Conservation (phyloP, 92 coral and sea anemone genomes). For the Plumapathes pennacea region DNA sequence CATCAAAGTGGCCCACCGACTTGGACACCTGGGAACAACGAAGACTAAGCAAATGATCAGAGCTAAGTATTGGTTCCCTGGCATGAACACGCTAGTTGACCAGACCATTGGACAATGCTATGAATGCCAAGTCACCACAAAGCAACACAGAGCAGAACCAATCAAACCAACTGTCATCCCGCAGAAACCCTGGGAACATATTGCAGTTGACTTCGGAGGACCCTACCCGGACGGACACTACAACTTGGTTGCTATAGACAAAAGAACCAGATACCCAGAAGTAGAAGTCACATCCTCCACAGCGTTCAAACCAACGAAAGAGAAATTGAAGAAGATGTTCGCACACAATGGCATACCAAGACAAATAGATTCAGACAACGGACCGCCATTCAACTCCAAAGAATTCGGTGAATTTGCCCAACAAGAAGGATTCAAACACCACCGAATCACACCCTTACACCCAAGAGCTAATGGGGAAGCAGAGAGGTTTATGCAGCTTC, state of each 20-base stretch:
- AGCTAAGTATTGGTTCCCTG: constrained; percentile 41
- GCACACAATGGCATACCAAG: constrained; percentile 49
- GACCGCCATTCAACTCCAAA: constrained; percentile 61
- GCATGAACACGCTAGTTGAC: too few relatives aligned
- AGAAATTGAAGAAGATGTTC: constrained; percentile 33
- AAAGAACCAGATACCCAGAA: constrained; percentile 53
- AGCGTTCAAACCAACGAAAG: constrained; percentile 20
- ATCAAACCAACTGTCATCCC: constrained; percentile 36
- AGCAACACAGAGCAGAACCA: constrained; percentile 21
- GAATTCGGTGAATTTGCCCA: constrained; percentile 41
- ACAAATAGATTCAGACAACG: constrained; percentile 38
- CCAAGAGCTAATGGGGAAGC: constrained; percentile 55
- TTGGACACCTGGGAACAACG: constrained; percentile 27
- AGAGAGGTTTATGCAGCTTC: constrained; percentile 44
- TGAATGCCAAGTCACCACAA: constrained; percentile 22
- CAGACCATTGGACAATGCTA: constrained; percentile 5
- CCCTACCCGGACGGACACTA: constrained; percentile 56
- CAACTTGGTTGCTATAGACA: constrained; percentile 37
- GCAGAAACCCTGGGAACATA: constrained; percentile 34
- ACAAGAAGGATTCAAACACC: constrained; percentile 51
- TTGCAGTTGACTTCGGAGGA: constrained; percentile 46
- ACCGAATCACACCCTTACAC: constrained; percentile 32
- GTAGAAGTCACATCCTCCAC: constrained; percentile 33
- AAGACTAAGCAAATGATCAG: constrained; percentile 30
- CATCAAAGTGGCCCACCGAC: constrained; percentile 22